phyloP scores from a whole-genome alignment of 1,140 invertebrate species.

The Hermetia illucens region DNA sequence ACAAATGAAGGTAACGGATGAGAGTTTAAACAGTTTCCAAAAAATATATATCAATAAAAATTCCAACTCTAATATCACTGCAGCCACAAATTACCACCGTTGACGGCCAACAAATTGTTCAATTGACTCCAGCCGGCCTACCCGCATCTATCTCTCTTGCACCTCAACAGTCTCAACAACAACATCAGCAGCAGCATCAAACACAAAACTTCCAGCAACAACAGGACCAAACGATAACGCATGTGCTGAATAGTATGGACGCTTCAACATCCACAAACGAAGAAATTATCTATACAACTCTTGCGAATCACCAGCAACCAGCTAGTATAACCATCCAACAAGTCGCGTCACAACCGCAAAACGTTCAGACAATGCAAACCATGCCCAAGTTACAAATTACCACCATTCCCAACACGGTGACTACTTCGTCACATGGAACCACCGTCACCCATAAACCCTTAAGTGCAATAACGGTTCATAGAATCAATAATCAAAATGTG shows the following conservation, averaged over 20 bases:
- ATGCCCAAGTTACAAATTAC: slow-evolving; percentile 14
- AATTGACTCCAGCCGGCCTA: slow-evolving; percentile 24
- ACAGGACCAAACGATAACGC: neutral
- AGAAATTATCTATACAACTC: slow-evolving; percentile 8
- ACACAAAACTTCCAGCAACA: neutral
- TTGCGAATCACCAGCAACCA: slow-evolving; percentile 11
- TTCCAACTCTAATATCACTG: slow-evolving; percentile 10
- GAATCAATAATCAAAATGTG: neutral
- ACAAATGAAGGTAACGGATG: slow-evolving; percentile 30
- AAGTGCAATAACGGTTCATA: neutral
- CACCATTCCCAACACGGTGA: slow-evolving; percentile 2
- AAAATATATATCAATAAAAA: neutral
- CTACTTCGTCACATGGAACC: neutral
- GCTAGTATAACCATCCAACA: slow-evolving; percentile 12
- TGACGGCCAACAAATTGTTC: slow-evolving; percentile 27
- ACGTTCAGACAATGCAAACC: neutral
- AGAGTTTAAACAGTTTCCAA: too few species aligned
- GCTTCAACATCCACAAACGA: slow-evolving; percentile 7
- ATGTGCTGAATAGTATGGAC: neutral
- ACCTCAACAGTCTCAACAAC: slow-evolving; percentile 9
- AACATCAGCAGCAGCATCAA: slow-evolving; percentile 7
- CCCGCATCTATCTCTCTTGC: slow-evolving; percentile 23
- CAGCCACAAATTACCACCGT: slow-evolving; percentile 25
- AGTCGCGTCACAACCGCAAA: slow-evolving; percentile 4
- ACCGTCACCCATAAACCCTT: neutral